Evolutionary conservation across 2,888 invertebrate genomes (phyloP).

Genomic region (Ceriagrion tenellum): DNA sequence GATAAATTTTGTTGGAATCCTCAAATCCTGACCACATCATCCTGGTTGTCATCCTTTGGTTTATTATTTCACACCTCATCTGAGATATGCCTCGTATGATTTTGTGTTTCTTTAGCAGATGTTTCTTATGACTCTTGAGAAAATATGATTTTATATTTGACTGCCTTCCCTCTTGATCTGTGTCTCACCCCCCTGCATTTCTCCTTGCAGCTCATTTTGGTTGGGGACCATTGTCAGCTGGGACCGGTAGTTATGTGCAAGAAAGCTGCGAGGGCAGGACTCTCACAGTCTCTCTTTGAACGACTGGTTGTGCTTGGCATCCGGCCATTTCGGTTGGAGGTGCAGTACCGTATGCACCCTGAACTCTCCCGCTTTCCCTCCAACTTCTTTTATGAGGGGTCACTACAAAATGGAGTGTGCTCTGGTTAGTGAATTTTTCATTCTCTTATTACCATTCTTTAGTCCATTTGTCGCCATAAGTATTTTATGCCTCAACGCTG

Average conservation of each 20-base stretch:
- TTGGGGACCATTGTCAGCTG: constrained; percentile 99
- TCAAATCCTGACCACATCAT: no score
- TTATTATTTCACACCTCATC: no score
- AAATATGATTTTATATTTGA: no score
- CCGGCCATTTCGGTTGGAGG: constrained; percentile 96
- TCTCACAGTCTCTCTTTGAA: constrained; percentile 98
- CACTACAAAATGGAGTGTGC: constrained; percentile 98
- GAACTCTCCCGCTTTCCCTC: constrained; percentile 98
- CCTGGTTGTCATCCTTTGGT: no score
- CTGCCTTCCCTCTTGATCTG: no score
- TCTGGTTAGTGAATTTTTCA: constrained; percentile 80
- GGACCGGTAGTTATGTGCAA: constrained; percentile 99
- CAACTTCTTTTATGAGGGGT: constrained; percentile 99
- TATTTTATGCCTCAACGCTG: no score
- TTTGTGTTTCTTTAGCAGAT: no score
- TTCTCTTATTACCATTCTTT: no score
- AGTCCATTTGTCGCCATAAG: no score
- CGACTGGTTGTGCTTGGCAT: constrained; percentile 98
- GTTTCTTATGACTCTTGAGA: no score
- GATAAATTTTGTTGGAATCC: no score
- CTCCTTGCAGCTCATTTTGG: constrained; percentile 87
- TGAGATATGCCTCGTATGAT: no score
- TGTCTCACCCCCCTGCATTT: constrained; percentile 18
- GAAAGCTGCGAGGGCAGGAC: constrained; percentile 97
- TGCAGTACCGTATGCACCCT: constrained; percentile 99